Percentiles rank a stretch among this genome's conserved stretches.
phyloP scores from a whole-genome alignment of 2,797 vertebrate genomes.

The Australoheros facetus region DNA sequence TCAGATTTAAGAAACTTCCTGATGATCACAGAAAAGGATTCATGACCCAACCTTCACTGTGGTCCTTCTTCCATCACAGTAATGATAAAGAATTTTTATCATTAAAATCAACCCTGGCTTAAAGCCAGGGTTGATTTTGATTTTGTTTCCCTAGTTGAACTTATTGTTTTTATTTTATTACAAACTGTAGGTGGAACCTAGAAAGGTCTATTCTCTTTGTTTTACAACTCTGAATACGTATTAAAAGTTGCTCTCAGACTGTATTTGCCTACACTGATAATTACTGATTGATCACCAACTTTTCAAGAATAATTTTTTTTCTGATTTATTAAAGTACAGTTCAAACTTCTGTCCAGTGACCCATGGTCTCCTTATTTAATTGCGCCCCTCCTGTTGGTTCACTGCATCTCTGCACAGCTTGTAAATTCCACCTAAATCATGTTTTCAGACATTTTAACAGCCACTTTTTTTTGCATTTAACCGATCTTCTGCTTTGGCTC shows the following conservation, averaged over 20 bases:
- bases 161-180: neutral
- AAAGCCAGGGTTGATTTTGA: neutral
- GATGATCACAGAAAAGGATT: constrained; percentile 3
- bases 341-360: constrained; percentile 39
- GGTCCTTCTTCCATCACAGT: constrained; percentile 11
- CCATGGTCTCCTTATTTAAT: constrained; percentile 20
- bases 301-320: constrained; percentile 20
- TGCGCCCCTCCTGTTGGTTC: neutral
- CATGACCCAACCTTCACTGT: neutral
- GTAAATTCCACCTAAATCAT: neutral
- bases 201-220: neutral
- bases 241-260: neutral
- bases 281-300: constrained; percentile 15
- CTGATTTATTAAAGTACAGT: neutral
- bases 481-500: constrained; percentile 58
- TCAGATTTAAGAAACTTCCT: constrained; percentile 26
- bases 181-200: neutral
- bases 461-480: constrained; percentile 39
- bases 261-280: neutral
- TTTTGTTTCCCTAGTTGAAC: neutral
- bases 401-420: constrained; percentile 14
- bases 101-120: no score
- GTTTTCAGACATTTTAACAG: constrained; percentile 7
- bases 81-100: constrained; percentile 24
- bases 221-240: neutral